These are phyloP conservation scores for Amorpha juglandis DNA, from an alignment of 2,888 invertebrate genomes.

Conservation along the genomic window DNA sequence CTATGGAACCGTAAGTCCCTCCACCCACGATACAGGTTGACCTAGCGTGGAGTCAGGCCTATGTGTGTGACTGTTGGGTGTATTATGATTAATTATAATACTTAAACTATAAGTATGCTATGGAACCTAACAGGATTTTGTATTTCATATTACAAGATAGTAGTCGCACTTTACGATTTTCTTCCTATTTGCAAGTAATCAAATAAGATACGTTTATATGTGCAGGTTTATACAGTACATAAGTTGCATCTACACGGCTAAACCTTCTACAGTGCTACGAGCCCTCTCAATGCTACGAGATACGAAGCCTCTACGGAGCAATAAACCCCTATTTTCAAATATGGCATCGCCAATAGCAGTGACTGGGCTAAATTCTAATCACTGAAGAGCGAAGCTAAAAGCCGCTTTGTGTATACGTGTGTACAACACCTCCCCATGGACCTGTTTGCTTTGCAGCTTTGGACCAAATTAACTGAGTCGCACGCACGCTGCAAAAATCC, in stretches of 20 bases:
- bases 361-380: background rate
- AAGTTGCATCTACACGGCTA: no score
- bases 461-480: slow-evolving; percentile 46
- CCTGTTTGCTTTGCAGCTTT: slow-evolving; percentile 44
- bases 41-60: no score
- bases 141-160: no score
- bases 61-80: no score
- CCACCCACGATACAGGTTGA: no score
- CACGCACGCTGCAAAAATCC: slow-evolving; percentile 20
- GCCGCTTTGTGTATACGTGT: slow-evolving; percentile 20
- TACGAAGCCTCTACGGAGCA: background rate
- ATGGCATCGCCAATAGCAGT: background rate
- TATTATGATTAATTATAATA: no score
- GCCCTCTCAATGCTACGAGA: background rate
- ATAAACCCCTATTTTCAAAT: background rate
- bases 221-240: background rate
- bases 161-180: no score
- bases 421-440: slow-evolving; percentile 19
- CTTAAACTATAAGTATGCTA: no score
- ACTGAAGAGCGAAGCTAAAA: slow-evolving; percentile 23
- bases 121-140: no score
- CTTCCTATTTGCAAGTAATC: no score
- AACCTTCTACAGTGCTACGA: background rate
- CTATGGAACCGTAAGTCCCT: no score
- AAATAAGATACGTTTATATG: background rate